A percentile compares a stretch with the other conserved stretches of the same genome.
These are phyloP conservation scores for Zoroaster sp. DNA, from an alignment of 53 echinoderm and acorn worm species.

Conservation along the genomic window DNA sequence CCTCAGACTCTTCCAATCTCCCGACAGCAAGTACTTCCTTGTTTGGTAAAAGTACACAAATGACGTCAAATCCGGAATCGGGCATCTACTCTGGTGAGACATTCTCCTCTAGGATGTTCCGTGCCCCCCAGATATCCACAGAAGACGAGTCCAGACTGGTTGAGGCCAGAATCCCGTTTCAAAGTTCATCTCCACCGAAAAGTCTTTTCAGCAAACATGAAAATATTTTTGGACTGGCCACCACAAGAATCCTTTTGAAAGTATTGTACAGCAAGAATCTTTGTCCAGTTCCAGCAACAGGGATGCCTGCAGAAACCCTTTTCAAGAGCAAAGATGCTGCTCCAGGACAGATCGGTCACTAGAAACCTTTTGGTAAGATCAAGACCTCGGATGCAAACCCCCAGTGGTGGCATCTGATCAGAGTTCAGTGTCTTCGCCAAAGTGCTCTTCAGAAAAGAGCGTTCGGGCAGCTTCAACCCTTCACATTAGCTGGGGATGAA, in stretches of 20 bases:
- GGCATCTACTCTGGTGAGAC: background rate
- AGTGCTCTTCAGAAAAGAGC: background rate
- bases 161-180: background rate
- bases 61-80: background rate
- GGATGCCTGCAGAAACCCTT: background rate
- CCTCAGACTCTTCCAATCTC: background rate
- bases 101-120: background rate
- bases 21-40: background rate
- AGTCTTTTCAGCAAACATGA: background rate
- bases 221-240: background rate
- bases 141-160: background rate
- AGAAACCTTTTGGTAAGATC: conserved; percentile 34
- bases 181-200: background rate
- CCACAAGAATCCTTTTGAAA: background rate
- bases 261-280: background rate
- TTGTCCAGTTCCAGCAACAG: background rate
- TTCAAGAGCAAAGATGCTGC: background rate
- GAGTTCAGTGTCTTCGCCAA: background rate
- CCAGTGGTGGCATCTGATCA: no score
- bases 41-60: background rate
- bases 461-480: background rate
- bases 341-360: conserved; percentile 19
- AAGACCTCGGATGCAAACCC: background rate
- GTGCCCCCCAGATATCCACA: background rate
- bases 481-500: background rate